Base-by-base conservation (phyloP, 2,888 invertebrate genomes). In the Drosophila seclusa region DNA sequence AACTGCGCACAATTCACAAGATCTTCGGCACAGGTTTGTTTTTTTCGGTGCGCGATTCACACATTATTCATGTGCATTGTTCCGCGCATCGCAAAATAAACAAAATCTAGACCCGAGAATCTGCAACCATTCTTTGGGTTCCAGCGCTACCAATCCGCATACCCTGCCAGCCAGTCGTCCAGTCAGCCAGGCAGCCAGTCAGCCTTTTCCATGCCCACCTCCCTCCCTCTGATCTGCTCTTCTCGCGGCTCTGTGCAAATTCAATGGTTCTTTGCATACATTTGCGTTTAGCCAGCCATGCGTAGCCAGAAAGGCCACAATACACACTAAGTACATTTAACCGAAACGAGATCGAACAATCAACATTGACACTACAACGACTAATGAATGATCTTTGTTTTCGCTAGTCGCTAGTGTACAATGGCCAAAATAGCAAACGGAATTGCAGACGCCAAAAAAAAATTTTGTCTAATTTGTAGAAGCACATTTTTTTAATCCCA, bases 211-310 rank as follows among this genome's bases (percentile, higher is more conserved):
- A 24, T 1, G 24, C 13, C 18, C 11, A 10, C 38, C 64, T 18
- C 16, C 18, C 18, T 1, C 13, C 49, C 34, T 2, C 29, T 11
- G 55, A 31, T 34, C 48, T 13, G 50, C 68, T 61, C 58, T 50
- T 49, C 53, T 61, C 58, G 50, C 49, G 61, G 29, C 59, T 66
- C 67, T 76, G 78, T 76, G 90, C 90, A 89, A 90, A 89, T 87
- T 90, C 89, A 90, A 87, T 90, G 89, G 87, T 77, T 90, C 84
- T 87, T 87, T 87, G 90, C 87, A 90, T 87, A 89, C 89, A 87
- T 87, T 87, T 87, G 89, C 89, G 84, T 87, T 87, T 69, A 81
- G 76, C 64, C 90, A 90, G 79, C 89, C 84, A 90, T 87, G 87
- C 90, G 89, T 87, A 90, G 87, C 90, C 89, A 55, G 76, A 75